phyloP scores from a whole-genome alignment of 2,888 invertebrate genomes.

The Cenopis cana region DNA sequence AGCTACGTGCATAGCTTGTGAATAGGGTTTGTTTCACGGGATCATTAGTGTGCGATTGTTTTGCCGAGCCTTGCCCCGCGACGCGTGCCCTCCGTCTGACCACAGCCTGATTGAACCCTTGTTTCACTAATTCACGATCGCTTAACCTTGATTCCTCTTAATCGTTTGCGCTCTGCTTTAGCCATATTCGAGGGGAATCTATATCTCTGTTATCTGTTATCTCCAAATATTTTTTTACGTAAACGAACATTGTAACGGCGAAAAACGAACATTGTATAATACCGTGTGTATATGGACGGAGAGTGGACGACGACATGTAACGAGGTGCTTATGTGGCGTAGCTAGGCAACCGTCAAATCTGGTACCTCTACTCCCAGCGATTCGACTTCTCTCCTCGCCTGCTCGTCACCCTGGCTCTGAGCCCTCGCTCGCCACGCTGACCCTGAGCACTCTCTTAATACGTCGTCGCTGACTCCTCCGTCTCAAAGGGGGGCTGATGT shows the following conservation, averaged over 20 bases:
- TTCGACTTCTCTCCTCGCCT: no score
- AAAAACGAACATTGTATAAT: not conserved
- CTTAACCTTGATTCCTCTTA: constrained; percentile 46
- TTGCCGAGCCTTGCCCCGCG: constrained; percentile 59
- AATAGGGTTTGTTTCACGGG: constrained; percentile 48
- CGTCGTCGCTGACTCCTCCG: no score
- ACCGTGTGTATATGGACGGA: not conserved
- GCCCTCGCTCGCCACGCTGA: no score
- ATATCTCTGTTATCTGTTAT: not conserved
- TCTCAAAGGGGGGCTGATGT: no score
- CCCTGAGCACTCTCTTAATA: no score
- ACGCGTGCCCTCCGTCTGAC: constrained; percentile 60
- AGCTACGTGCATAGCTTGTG: constrained; percentile 49
- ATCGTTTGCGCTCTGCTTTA: constrained; percentile 32
- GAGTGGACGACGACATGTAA: not conserved
- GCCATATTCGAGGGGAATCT: not conserved
- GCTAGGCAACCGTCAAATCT: no score
- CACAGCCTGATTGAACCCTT: constrained; percentile 79
- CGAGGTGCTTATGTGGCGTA: no score
- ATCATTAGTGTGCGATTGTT: constrained; percentile 78
- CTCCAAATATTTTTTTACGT: not conserved
- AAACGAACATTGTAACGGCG: no score
- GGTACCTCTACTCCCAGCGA: no score
- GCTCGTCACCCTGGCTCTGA: no score
- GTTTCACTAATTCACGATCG: constrained; percentile 63